A percentile compares a stretch with the other conserved stretches of the same genome.
These are phyloP conservation scores for Liodrosophila aerea DNA, from an alignment of 2,888 invertebrate genomes.

Conservation along the genomic window DNA sequence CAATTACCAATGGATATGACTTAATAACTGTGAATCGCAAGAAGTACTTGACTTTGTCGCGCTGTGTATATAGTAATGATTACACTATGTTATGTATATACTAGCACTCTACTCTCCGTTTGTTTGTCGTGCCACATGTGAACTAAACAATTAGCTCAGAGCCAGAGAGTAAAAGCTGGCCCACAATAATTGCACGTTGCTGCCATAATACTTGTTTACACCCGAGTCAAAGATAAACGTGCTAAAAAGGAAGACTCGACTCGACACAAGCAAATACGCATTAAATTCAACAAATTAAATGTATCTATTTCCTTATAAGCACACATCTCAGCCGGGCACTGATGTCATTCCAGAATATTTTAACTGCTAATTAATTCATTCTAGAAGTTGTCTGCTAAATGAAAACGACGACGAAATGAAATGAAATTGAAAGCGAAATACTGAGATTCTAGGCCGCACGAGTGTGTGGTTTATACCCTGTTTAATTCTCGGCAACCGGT, in stretches of 20 bases:
- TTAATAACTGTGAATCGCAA: no score
- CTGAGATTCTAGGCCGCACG: slow-evolving; percentile 45
- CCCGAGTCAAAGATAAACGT: slow-evolving; percentile 22
- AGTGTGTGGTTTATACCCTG: slow-evolving; percentile 5
- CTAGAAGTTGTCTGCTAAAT: slow-evolving; percentile 45
- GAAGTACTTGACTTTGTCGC: no score
- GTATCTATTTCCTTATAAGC: slow-evolving; percentile 24
- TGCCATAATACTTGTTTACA: slow-evolving; percentile 52
- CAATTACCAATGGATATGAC: no score
- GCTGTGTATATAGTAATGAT: slow-evolving; percentile 49
- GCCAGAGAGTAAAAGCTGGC: slow-evolving; percentile 30
- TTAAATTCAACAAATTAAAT: not conserved
- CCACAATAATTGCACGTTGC: slow-evolving; percentile 9
- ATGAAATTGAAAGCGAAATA: slow-evolving; percentile 33
- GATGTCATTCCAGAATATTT: slow-evolving; percentile 47
- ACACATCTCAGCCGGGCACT: slow-evolving; percentile 13
- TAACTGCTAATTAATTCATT: slow-evolving; percentile 40
- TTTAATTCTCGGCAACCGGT: slow-evolving; percentile 50
- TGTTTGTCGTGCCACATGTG: slow-evolving; percentile 70
- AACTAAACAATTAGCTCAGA: slow-evolving; percentile 73
- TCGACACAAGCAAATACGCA: not conserved
- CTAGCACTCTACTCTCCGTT: slow-evolving; percentile 13
- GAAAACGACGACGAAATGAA: slow-evolving; percentile 53
- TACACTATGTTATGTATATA: slow-evolving; percentile 40
- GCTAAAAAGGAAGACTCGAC: not conserved